A percentile compares a stretch with the other conserved stretches of the same genome.
Evolutionary conservation across 53 echinoderm and acorn worm species (phyloP).

Genomic region (Stichopus horrens): DNA sequence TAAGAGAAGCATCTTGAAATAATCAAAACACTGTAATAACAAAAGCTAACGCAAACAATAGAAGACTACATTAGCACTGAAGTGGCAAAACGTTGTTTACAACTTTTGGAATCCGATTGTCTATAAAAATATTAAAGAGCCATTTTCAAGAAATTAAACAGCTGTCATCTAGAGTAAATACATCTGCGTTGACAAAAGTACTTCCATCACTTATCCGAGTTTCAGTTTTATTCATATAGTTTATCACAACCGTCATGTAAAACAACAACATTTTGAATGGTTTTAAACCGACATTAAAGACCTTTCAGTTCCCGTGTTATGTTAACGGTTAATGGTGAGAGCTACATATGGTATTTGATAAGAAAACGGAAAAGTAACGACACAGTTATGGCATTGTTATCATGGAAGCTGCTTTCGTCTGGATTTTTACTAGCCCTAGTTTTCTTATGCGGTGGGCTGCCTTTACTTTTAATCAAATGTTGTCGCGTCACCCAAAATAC

Average conservation of each 20-base stretch:
- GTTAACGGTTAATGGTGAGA: too few species aligned
- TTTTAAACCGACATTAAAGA: too few species aligned
- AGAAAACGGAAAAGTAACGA: too few species aligned
- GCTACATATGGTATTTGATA: too few species aligned
- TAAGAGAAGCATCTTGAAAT: too few species aligned
- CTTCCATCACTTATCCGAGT: background rate
- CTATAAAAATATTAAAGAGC: background rate
- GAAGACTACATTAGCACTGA: background rate
- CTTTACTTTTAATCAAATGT: conserved; percentile 8
- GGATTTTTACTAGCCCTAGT: background rate
- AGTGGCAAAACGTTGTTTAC: conserved; percentile 3
- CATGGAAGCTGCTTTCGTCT: background rate
- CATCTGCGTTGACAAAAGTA: background rate
- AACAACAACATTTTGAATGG: too few species aligned
- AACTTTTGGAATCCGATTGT: background rate
- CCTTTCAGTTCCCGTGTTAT: too few species aligned
- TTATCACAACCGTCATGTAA: too few species aligned
- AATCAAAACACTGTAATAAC: background rate
- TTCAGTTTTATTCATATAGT: too few species aligned
- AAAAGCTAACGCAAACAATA: background rate
- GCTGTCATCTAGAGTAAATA: background rate
- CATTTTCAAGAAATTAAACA: background rate
- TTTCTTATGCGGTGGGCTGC: conserved; percentile 4
- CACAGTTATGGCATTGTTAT: background rate
- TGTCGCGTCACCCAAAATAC: background rate